Conservation (phyloP, 2,113 vertebrate genomes). For the Pholis gunnellus region DNA sequence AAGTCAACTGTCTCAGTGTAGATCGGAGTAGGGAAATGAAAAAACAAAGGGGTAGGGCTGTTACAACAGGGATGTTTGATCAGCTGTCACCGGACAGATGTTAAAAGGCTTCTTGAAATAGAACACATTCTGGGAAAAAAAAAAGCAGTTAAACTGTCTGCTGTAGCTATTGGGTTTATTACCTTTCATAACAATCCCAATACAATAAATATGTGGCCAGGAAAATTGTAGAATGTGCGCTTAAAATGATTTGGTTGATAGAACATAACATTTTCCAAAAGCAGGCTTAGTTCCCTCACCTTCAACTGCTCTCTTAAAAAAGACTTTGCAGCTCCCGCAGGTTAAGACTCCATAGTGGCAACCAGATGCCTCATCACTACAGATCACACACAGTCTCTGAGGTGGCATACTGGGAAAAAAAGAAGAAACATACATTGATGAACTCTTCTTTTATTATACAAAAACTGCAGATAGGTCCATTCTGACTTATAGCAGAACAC, state of each 20-base stretch:
- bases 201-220: not conserved
- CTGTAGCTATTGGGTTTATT: not conserved
- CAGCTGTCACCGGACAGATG: not conserved
- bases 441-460: not conserved
- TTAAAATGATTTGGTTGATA: not conserved
- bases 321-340: slow-evolving; percentile 99
- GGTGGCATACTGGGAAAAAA: slow-evolving; percentile 84
- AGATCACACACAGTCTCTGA: slow-evolving; percentile 95
- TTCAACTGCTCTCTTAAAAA: slow-evolving; percentile 99
- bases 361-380: slow-evolving; percentile 96
- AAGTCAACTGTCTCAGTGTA: not conserved
- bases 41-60: not conserved
- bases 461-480: not conserved
- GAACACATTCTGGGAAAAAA: no score
- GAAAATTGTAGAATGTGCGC: not conserved
- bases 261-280: not conserved
- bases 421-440: not conserved
- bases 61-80: slow-evolving; percentile 10
- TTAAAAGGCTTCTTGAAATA: not conserved
- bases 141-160: not conserved
- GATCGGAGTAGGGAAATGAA: not conserved
- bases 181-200: not conserved
- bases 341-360: slow-evolving; percentile 98
- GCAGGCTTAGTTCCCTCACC: slow-evolving; percentile 80
- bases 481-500: not conserved